Evolutionary conservation across 2,888 invertebrate genomes (phyloP), one percentile per base, ranked within the genome.

Genomic region (Salticus scenicus): DNA sequence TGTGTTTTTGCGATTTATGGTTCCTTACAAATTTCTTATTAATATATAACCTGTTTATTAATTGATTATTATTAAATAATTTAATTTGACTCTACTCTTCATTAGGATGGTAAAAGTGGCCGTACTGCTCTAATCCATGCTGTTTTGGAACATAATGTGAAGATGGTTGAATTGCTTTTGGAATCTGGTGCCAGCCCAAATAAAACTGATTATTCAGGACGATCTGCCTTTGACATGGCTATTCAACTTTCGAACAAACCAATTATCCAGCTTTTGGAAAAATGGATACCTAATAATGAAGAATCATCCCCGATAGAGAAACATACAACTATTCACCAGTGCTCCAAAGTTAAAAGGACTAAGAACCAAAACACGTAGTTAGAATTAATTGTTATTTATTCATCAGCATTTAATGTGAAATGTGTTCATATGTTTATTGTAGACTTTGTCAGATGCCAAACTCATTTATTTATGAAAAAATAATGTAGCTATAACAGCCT

Each of bases 21-120:
- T n/a, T n/a, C n/a, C n/a, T n/a, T n/a, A n/a, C n/a, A n/a, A n/a
- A n/a, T n/a, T n/a, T n/a, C n/a, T n/a, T n/a, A n/a, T n/a, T n/a
- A n/a, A n/a, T n/a, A n/a, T n/a, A n/a, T n/a, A n/a, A n/a, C n/a
- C n/a, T n/a, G n/a, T n/a, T n/a, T n/a, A n/a, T n/a, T n/a, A n/a
- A n/a, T n/a, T n/a, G n/a, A n/a, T n/a, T 37, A 37, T 10, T 37
- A 7, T 37, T 37, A 37, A 7, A 10, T 37, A 37, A 37, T 37
- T 37, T 10, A 10, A 10, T 37, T 37, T 37, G 10, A 37, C 10
- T 37, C 37, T 37, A 2, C 17, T n/a, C 14, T 69, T 69, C 7
- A 30, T 14, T 67, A 87, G 87, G 87, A 87, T 67, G 87, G 87
- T 0, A 87, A 87, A 41, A 87, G 87, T 51, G 87, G 87, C 5